phyloP scores from a whole-genome alignment of 1,140 invertebrate species.

The Caenorhabditis latens region DNA sequence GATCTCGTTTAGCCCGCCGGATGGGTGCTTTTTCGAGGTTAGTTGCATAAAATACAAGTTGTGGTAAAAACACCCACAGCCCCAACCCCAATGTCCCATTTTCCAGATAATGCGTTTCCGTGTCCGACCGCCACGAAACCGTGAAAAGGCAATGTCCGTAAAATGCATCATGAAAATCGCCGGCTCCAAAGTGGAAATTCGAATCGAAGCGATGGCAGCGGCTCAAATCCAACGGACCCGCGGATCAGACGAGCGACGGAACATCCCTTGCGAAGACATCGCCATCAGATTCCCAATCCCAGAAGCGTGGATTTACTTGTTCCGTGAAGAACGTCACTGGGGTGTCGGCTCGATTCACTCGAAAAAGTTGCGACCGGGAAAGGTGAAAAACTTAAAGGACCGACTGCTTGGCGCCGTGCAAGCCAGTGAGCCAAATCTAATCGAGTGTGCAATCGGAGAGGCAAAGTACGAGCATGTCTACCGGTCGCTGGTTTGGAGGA shows the following conservation, averaged over 20 bases:
- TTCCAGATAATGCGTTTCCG: constrained; percentile 90
- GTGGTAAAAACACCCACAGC: too few species aligned
- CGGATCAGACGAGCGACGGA: constrained; percentile 85
- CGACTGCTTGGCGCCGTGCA: constrained; percentile 92
- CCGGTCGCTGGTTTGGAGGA: constrained; percentile 96
- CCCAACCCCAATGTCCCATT: not conserved
- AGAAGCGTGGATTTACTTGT: constrained; percentile 98
- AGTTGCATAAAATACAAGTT: not conserved
- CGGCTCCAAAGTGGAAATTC: constrained; percentile 84
- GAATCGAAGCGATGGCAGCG: constrained; percentile 93
- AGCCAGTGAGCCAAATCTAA: constrained; percentile 88
- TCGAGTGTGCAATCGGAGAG: constrained; percentile 94
- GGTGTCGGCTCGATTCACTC: constrained; percentile 98
- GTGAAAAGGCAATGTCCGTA: constrained; percentile 94
- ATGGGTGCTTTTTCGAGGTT: constrained; percentile 94
- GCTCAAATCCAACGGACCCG: constrained; percentile 84
- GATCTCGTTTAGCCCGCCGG: constrained; percentile 96
- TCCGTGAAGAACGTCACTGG: constrained; percentile 97
- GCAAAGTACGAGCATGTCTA: constrained; percentile 99
- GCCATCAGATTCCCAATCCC: constrained; percentile 96
- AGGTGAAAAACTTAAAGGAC: constrained; percentile 90
- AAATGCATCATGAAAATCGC: constrained; percentile 82
- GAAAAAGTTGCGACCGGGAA: constrained; percentile 85
- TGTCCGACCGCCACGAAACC: constrained; percentile 92
- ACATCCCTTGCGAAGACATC: constrained; percentile 95